Conservation (phyloP, 2,113 vertebrate species). For the Panthera tigris region DNA sequence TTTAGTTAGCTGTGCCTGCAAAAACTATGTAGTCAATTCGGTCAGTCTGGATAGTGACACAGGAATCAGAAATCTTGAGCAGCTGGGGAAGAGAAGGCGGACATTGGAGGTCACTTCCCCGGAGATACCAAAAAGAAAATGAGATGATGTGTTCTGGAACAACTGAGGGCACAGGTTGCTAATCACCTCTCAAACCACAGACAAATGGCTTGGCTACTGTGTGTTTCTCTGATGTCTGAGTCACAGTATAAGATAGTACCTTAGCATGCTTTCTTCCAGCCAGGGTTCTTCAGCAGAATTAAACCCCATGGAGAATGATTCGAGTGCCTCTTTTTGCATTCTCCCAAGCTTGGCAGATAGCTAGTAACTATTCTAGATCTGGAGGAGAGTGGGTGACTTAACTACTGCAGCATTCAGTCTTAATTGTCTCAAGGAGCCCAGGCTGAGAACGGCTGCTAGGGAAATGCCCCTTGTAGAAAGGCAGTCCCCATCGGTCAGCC, state of each 20-base stretch:
- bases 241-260: not conserved
- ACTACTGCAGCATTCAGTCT: not conserved
- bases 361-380: not conserved
- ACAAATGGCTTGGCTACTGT: not conserved
- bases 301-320: not conserved
- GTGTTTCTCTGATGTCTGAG: not conserved
- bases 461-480: not conserved
- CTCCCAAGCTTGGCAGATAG: not conserved
- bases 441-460: not conserved
- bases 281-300: not conserved
- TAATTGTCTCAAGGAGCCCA: not conserved
- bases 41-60: not conserved
- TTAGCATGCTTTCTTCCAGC: not conserved
- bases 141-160: not conserved
- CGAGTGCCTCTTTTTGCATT: not conserved
- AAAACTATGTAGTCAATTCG: not conserved
- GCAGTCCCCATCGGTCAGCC: not conserved
- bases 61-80: conserved; percentile 11
- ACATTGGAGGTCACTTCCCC: not conserved
- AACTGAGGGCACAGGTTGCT: not conserved
- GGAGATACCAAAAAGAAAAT: not conserved
- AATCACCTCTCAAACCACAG: not conserved
- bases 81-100: not conserved
- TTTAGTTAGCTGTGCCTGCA: not conserved
- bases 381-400: not conserved